Evolutionary conservation across 2,113 vertebrate genomes (phyloP).

Genomic region (Bombycilla garrulus): DNA sequence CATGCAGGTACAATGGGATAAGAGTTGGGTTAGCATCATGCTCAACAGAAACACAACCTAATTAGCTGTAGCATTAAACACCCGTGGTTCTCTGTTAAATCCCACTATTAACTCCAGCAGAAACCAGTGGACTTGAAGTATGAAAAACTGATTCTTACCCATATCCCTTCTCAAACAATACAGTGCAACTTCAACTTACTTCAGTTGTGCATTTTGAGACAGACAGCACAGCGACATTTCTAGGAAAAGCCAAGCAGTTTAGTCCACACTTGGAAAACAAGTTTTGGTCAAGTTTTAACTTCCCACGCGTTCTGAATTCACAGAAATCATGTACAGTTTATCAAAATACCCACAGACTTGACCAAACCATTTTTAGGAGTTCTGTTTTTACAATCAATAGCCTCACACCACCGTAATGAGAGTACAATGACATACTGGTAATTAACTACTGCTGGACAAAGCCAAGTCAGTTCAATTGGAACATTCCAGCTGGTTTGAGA

Average conservation of each 20-base stretch:
- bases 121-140: background rate
- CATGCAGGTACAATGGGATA: background rate
- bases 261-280: background rate
- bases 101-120: background rate
- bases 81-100: background rate
- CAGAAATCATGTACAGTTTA: background rate
- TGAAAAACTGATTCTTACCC: background rate
- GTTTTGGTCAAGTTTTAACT: background rate
- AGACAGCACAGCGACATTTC: background rate
- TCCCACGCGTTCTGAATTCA: background rate
- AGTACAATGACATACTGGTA: background rate
- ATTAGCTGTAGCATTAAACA: background rate
- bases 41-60: background rate
- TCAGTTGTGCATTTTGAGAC: background rate
- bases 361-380: background rate
- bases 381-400: background rate
- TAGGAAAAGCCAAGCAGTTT: background rate
- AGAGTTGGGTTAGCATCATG: background rate
- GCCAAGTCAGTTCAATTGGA: background rate
- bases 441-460: background rate
- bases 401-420: background rate
- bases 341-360: background rate
- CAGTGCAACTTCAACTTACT: background rate
- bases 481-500: background rate
- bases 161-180: background rate